A percentile compares a stretch with the other conserved stretches of the same genome.
These are phyloP conservation scores for Actenoides lindsayi DNA, from an alignment of 2,113 vertebrate genomes.

Conservation along the genomic window DNA sequence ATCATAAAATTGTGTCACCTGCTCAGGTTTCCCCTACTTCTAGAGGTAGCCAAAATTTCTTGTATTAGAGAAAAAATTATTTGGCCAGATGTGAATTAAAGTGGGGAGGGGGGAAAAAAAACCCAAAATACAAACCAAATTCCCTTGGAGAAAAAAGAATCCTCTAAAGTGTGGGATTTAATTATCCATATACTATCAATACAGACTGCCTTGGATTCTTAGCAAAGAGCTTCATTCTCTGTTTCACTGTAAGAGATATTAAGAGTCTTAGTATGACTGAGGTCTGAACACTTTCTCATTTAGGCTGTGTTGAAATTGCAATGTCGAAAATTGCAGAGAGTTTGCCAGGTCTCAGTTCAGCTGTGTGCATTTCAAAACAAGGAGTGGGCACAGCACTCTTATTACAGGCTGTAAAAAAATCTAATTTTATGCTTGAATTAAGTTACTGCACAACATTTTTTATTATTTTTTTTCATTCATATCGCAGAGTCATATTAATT, in stretches of 20 bases:
- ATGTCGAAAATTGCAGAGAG: not conserved
- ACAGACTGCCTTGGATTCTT: not conserved
- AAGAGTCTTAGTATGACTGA: not conserved
- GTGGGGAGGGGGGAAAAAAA: not conserved
- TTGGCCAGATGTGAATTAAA: not conserved
- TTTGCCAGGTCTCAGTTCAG: not conserved
- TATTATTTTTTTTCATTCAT: not conserved
- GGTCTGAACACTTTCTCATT: not conserved
- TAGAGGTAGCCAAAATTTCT: not conserved
- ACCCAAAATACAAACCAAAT: not conserved
- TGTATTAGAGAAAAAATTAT: not conserved
- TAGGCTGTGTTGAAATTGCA: not conserved
- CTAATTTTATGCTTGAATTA: constrained; percentile 52
- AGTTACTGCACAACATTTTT: not conserved
- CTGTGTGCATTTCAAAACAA: not conserved
- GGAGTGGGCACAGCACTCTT: accelerated
- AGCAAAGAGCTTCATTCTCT: not conserved
- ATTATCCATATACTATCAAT: not conserved
- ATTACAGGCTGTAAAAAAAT: not conserved
- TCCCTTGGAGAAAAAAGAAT: not conserved
- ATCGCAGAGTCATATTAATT: not conserved
- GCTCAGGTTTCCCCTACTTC: not conserved
- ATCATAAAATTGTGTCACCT: not conserved
- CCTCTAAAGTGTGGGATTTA: not conserved
- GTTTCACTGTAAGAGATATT: not conserved